Conservation (phyloP, 2,888 invertebrate species). For the Ypsolopha sequella region DNA sequence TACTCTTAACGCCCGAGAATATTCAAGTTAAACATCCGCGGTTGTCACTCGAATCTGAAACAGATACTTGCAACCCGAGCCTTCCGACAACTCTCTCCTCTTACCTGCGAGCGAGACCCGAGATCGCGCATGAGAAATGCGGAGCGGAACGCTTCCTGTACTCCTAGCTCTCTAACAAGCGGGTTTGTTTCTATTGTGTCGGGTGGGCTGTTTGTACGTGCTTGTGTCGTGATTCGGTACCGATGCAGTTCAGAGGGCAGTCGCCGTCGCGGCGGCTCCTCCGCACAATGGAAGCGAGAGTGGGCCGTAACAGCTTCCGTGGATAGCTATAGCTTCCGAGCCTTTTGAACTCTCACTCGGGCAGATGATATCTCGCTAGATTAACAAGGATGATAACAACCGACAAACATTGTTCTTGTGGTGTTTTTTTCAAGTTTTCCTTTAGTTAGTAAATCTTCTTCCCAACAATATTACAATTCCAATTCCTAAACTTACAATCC, state of each 20-base stretch:
- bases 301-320: constrained; percentile 36
- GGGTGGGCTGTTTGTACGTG: constrained; percentile 17
- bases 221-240: constrained; percentile 29
- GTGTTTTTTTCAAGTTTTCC: neutral
- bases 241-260: constrained; percentile 52
- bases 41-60: constrained; percentile 42
- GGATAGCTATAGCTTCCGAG: constrained; percentile 48
- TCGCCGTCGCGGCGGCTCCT: constrained; percentile 36
- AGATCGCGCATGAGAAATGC: constrained; percentile 28
- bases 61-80: constrained; percentile 49
- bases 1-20: constrained; percentile 18
- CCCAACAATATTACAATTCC: neutral
- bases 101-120: constrained; percentile 33
- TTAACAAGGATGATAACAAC: neutral
- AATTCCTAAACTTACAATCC: neutral
- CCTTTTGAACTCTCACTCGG: constrained; percentile 31
- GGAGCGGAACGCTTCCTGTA: constrained; percentile 65
- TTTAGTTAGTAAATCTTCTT: too few relatives aligned
- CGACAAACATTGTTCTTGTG: neutral
- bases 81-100: constrained; percentile 50
- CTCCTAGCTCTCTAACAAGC: constrained; percentile 18
- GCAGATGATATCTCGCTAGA: constrained; percentile 1
- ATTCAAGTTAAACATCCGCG: constrained; percentile 56
- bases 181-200: constrained; percentile 43
- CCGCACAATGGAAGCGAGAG: constrained; percentile 59